Evolutionary conservation across 2,113 vertebrate species (phyloP).

Genomic region (Hassar affinis): DNA sequence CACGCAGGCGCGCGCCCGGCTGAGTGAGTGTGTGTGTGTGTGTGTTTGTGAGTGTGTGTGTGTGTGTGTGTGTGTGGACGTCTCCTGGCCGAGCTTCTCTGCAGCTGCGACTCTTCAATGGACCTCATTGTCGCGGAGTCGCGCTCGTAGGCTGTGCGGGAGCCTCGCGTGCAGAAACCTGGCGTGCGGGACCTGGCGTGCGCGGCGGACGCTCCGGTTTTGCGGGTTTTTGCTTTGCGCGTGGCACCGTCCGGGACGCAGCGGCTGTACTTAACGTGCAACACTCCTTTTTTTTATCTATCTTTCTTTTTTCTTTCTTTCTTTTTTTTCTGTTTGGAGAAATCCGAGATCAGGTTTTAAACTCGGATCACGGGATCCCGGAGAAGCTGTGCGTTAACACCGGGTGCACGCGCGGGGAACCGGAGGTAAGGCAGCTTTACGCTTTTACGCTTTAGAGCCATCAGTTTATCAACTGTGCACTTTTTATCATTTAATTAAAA

Average conservation of each 20-base stretch:
- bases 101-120: conserved; percentile 57
- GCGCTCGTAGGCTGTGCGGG: conserved; percentile 43
- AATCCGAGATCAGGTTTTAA: background rate
- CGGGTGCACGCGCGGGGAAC: background rate
- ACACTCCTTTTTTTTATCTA: background rate
- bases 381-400: background rate
- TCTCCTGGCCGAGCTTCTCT: conserved; percentile 43
- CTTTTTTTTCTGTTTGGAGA: background rate
- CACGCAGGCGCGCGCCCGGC: background rate
- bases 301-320: background rate
- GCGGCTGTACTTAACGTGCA: background rate
- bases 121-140: conserved; percentile 54
- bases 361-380: conserved; percentile 7
- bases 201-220: conserved; percentile 2
- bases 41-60: background rate
- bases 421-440: conserved; percentile 11
- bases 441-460: background rate
- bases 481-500: no score
- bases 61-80: background rate
- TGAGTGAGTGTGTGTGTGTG: no score
- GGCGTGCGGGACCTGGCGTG: background rate
- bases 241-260: background rate
- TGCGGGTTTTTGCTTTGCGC: background rate
- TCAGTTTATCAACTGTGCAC: no score
- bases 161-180: conserved; percentile 4